phyloP scores from a whole-genome alignment of 2,113 vertebrate genomes.

The Paratilapia polleni region DNA sequence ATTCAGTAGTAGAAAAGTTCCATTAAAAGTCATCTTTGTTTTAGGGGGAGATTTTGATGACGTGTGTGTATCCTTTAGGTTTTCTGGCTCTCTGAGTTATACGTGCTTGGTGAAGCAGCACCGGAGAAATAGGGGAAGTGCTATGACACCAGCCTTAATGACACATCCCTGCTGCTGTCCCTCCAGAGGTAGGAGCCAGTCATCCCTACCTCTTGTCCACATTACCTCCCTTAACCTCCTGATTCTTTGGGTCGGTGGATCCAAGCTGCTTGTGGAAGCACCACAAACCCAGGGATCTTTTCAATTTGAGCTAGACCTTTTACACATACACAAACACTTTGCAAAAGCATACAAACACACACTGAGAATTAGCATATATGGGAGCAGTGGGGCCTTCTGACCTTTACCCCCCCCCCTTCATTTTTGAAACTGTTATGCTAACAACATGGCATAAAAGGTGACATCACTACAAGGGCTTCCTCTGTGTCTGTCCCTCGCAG shows the following conservation, averaged over 20 bases:
- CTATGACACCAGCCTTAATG: constrained; percentile 8
- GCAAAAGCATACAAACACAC: neutral
- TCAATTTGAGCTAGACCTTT: constrained; percentile 37
- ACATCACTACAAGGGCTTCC: constrained; percentile 9
- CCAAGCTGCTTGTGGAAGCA: constrained; percentile 27
- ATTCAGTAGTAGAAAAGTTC: neutral
- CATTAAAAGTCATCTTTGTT: constrained; percentile 34
- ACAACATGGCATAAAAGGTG: constrained; percentile 10
- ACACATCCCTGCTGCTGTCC: constrained; percentile 15
- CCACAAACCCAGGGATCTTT: constrained; percentile 36
- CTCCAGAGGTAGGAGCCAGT: constrained; percentile 7
- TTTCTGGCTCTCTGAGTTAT: constrained; percentile 10
- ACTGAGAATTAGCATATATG: neutral
- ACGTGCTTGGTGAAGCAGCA: constrained; percentile 33
- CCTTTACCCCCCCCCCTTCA: neutral
- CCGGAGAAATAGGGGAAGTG: constrained; percentile 14
- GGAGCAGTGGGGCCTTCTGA: neutral
- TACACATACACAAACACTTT: neutral
- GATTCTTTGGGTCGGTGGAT: constrained; percentile 42
- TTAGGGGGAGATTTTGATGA: constrained; percentile 1
- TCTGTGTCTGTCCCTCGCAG: constrained; percentile 3
- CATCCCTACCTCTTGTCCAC: constrained; percentile 32
- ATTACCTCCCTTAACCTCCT: constrained; percentile 49
- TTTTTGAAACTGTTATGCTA: neutral
- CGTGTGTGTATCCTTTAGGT: neutral